phyloP scores from a whole-genome alignment of 2,113 vertebrate species.

The Chlamydotis undulata region DNA sequence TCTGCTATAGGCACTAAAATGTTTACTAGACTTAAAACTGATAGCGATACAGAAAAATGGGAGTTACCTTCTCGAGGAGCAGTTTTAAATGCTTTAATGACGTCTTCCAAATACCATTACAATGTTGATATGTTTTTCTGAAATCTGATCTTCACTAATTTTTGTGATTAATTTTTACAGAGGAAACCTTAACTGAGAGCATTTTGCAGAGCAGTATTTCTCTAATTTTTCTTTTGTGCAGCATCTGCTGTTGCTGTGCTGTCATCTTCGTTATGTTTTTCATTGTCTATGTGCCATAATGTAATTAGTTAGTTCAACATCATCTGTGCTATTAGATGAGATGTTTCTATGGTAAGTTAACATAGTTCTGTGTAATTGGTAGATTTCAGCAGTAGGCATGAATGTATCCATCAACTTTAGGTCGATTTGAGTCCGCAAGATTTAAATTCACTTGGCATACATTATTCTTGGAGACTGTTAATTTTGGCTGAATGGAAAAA shows the following conservation, averaged over 20 bases:
- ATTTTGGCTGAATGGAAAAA: constrained; percentile 70
- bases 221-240: constrained; percentile 71
- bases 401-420: constrained; percentile 69
- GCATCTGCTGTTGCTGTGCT: constrained; percentile 72
- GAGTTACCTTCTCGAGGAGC: constrained; percentile 44
- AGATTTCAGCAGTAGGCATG: constrained; percentile 67
- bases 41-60: background rate
- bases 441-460: constrained; percentile 67
- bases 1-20: constrained; percentile 47
- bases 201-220: constrained; percentile 65
- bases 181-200: constrained; percentile 54
- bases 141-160: constrained; percentile 57
- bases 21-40: constrained; percentile 54
- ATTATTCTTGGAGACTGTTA: constrained; percentile 59
- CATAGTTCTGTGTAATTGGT: constrained; percentile 66
- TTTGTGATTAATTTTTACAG: constrained; percentile 68
- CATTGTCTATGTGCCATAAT: constrained; percentile 73
- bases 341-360: constrained; percentile 73
- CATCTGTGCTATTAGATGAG: constrained; percentile 72
- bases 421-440: constrained; percentile 65
- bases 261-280: constrained; percentile 72
- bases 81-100: constrained; percentile 34
- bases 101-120: background rate
- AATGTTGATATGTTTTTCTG: constrained; percentile 22
- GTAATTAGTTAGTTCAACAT: constrained; percentile 74